Conservation (phyloP, 1,140 invertebrate genomes). For the Magallana ariakensis region DNA sequence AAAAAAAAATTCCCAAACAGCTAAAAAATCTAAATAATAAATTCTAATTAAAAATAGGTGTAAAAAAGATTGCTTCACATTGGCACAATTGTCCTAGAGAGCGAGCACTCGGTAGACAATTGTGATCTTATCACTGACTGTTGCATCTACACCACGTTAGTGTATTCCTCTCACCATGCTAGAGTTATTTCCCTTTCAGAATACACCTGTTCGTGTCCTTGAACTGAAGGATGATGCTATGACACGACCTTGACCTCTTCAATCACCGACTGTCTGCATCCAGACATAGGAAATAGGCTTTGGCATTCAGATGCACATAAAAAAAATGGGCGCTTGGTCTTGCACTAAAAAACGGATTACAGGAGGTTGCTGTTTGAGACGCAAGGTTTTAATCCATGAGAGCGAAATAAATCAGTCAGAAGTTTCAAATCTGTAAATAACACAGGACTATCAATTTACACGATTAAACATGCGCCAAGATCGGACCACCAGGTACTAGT, state of each 20-base stretch:
- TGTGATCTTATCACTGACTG: constrained; percentile 18
- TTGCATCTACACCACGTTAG: constrained; percentile 21
- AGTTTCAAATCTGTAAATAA: too few relatives aligned
- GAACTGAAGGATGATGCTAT: neutral
- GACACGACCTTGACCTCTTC: neutral
- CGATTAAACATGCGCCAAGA: too few relatives aligned
- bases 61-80: constrained; percentile 20
- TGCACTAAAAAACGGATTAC: constrained; percentile 33
- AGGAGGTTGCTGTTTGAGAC: constrained; percentile 27
- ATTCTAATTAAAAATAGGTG: neutral
- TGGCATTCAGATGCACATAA: constrained; percentile 35
- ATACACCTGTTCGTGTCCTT: constrained; percentile 19
- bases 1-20: neutral
- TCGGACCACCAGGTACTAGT: too few relatives aligned
- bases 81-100: neutral
- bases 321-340: constrained; percentile 35
- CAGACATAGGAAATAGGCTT: constrained; percentile 33
- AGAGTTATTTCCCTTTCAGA: constrained; percentile 33
- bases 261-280: neutral
- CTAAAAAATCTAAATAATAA: neutral
- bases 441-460: too few relatives aligned
- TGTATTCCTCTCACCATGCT: constrained; percentile 8
- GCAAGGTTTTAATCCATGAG: constrained; percentile 6
- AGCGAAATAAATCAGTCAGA: neutral
- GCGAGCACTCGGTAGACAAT: neutral